A percentile compares a stretch with the other conserved stretches of the same genome.
Evolutionary conservation across 2,113 vertebrate genomes (phyloP).

Genomic region (Sclerurus mexicanus): DNA sequence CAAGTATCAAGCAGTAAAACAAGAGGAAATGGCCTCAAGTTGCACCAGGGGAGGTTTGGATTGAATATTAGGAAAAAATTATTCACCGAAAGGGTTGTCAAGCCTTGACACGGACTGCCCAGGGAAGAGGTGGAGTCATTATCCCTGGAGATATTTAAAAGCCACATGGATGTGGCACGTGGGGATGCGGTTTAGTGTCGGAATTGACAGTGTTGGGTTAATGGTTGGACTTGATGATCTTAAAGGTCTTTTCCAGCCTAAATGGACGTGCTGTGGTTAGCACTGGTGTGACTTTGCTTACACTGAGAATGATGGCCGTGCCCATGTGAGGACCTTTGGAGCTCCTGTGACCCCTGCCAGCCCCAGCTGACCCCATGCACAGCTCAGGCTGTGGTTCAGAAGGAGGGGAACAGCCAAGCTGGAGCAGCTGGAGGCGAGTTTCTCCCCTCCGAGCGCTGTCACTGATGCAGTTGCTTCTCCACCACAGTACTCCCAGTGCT

Average conservation of each 20-base stretch:
- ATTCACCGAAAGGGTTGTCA: background rate
- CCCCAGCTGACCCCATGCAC: background rate
- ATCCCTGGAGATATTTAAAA: background rate
- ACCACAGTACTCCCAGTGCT: slow-evolving; percentile 74
- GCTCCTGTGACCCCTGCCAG: background rate
- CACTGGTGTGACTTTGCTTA: background rate
- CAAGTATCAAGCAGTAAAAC: background rate
- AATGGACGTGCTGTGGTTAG: background rate
- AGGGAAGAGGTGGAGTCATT: background rate
- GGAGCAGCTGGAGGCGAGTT: background rate
- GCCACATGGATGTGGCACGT: background rate
- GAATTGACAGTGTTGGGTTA: background rate
- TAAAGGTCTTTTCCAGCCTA: background rate
- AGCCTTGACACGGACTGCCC: background rate
- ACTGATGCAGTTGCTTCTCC: slow-evolving; percentile 22
- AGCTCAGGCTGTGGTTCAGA: background rate
- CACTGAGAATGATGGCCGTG: background rate
- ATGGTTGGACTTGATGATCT: background rate
- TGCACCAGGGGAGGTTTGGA: background rate
- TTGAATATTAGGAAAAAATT: background rate
- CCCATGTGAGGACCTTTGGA: background rate
- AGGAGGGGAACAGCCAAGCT: background rate
- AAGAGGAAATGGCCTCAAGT: background rate
- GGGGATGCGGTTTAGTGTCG: background rate
- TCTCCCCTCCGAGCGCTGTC: background rate